Percentiles rank a stretch among this genome's conserved stretches.
These are phyloP conservation scores for Siderastrea radians DNA, from an alignment of 92 coral and sea anemone genomes.

Conservation along the genomic window DNA sequence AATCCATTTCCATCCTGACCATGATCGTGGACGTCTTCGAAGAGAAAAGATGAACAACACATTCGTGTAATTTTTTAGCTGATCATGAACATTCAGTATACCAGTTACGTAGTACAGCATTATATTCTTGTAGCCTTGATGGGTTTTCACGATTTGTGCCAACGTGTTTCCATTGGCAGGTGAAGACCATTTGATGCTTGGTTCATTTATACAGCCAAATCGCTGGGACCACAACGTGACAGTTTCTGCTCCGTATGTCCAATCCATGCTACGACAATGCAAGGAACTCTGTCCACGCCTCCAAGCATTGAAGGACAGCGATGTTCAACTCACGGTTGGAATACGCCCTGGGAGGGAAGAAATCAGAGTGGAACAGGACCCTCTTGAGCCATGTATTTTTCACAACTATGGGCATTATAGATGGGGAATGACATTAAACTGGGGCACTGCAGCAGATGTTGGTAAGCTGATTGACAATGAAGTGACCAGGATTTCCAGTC, in stretches of 20 bases:
- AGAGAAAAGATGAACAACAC: no score
- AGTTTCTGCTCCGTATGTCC: slow-evolving; percentile 40
- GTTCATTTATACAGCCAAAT: slow-evolving; percentile 44
- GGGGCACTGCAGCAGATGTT: slow-evolving; percentile 72
- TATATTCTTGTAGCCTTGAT: no score
- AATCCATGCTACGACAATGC: slow-evolving; percentile 33
- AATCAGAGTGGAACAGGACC: slow-evolving; percentile 46
- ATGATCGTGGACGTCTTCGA: no score
- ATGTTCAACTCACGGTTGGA: slow-evolving; percentile 32
- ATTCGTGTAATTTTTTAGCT: no score
- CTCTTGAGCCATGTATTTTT: slow-evolving; percentile 21
- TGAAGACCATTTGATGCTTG: slow-evolving; percentile 23
- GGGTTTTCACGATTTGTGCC: no score
- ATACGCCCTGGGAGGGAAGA: slow-evolving; percentile 34
- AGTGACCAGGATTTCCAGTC: neutral
- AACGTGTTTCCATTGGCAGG: slow-evolving; percentile 18
- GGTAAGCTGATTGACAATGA: slow-evolving; percentile 34
- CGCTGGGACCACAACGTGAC: slow-evolving; percentile 8
- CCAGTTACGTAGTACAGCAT: no score
- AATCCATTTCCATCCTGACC: no score
- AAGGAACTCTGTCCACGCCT: slow-evolving; percentile 36
- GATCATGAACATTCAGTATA: no score
- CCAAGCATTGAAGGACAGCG: slow-evolving; percentile 20
- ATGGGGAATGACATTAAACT: slow-evolving; percentile 64
- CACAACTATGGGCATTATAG: slow-evolving; percentile 73